Conservation (phyloP, 2,113 vertebrate species). For the Tragelaphus buxtoni region DNA sequence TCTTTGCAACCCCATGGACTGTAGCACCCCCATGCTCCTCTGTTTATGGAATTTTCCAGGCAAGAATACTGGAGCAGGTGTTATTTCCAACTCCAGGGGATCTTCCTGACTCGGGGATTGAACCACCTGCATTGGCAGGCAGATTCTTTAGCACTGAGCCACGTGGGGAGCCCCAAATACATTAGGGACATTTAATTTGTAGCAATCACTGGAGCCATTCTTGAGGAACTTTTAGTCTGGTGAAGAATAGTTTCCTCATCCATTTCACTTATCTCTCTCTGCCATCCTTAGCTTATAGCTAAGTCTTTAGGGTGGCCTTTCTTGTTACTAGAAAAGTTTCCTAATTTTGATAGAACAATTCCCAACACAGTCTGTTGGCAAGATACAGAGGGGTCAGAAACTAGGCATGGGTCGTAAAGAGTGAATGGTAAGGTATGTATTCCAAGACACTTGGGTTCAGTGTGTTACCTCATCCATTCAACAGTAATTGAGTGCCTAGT, state of each 20-base stretch:
- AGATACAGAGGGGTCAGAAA: background rate
- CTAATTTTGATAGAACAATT: background rate
- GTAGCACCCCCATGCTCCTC: fast-evolving
- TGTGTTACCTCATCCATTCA: background rate
- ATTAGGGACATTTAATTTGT: background rate
- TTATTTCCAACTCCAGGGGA: background rate
- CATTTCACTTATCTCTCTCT: background rate
- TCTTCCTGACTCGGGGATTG: background rate
- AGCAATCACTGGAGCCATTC: background rate
- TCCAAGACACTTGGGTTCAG: background rate
- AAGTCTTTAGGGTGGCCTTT: background rate
- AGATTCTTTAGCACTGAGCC: background rate
- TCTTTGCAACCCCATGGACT: background rate
- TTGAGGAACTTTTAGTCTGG: background rate
- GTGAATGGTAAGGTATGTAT: background rate
- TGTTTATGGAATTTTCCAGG: background rate
- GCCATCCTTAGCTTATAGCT: background rate
- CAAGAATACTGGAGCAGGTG: background rate
- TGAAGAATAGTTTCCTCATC: background rate
- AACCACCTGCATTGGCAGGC: background rate
- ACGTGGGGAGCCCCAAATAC: background rate
- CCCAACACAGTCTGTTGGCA: background rate
- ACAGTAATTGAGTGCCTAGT: background rate
- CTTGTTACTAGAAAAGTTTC: background rate
- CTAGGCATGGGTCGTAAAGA: background rate